Evolutionary conservation across 2,113 vertebrate genomes (phyloP).

Genomic region (Pseudorasbora parva): DNA sequence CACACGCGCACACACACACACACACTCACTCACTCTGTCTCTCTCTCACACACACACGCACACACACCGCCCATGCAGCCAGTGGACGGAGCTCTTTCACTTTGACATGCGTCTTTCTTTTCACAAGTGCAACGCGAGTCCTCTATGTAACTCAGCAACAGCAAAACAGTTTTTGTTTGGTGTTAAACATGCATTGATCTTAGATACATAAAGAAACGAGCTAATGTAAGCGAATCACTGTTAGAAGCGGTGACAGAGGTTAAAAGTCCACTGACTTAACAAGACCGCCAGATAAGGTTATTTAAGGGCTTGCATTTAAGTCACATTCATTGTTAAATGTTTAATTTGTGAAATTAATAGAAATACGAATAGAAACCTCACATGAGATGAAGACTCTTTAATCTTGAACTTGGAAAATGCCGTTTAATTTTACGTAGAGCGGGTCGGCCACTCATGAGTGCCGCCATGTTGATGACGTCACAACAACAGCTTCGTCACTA

Average conservation of each 20-base stretch:
- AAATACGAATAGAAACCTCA: not conserved
- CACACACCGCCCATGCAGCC: not conserved
- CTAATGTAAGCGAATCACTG: not conserved
- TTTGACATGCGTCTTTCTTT: not conserved
- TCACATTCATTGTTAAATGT: not conserved
- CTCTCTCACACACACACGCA: no score
- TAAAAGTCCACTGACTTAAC: not conserved
- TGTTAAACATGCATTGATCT: not conserved
- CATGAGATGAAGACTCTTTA: not conserved
- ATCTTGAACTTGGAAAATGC: not conserved
- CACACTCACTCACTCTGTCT: no score
- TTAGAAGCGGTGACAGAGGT: not conserved
- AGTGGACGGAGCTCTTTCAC: constrained; percentile 5
- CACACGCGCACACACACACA: no score
- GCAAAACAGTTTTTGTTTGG: not conserved
- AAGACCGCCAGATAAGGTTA: not conserved
- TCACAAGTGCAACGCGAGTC: not conserved
- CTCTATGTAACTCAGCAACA: not conserved
- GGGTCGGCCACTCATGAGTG: not conserved
- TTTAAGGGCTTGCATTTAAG: not conserved
- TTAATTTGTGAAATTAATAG: not conserved
- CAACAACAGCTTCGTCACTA: not conserved
- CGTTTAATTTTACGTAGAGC: not conserved
- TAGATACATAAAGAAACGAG: not conserved
- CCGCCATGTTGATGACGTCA: not conserved